A percentile compares a stretch with the other conserved stretches of the same genome.
These are phyloP conservation scores for Brachionus calyciflorus DNA, from an alignment of 1,140 invertebrate species.

Conservation along the genomic window DNA sequence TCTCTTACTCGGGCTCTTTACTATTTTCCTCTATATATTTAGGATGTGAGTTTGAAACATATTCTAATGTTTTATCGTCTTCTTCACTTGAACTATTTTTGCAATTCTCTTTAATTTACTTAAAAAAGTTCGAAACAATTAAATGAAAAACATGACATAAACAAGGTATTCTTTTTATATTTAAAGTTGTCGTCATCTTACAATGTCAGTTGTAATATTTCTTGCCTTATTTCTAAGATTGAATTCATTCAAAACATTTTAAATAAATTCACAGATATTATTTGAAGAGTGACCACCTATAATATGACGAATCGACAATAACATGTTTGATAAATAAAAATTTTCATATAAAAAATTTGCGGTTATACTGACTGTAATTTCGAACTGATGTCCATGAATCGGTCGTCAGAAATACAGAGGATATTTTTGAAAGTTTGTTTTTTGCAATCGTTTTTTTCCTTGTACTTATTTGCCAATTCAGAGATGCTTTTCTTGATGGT, in stretches of 20 bases:
- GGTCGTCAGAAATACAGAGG: background rate
- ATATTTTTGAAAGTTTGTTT: background rate
- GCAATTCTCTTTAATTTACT: no score
- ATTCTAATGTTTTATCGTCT: no score
- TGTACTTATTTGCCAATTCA: background rate
- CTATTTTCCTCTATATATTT: no score
- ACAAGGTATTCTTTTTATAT: background rate
- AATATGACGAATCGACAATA: background rate
- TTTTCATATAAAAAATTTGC: conserved; percentile 25
- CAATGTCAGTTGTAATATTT: background rate
- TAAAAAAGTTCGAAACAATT: background rate
- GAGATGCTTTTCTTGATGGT: background rate
- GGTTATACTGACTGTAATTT: background rate
- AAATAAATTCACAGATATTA: background rate
- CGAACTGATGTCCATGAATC: conserved; percentile 37
- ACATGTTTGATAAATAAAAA: background rate
- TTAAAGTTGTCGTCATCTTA: background rate
- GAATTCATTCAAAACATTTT: background rate
- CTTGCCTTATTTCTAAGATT: background rate
- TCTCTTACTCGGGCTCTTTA: no score
- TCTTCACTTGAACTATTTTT: no score
- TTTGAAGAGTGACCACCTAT: conserved; percentile 3
- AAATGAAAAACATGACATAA: background rate
- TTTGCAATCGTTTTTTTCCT: background rate
- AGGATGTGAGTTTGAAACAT: no score